Conservation (phyloP, 2,888 invertebrate genomes). For the Drosophila diplacantha region DNA sequence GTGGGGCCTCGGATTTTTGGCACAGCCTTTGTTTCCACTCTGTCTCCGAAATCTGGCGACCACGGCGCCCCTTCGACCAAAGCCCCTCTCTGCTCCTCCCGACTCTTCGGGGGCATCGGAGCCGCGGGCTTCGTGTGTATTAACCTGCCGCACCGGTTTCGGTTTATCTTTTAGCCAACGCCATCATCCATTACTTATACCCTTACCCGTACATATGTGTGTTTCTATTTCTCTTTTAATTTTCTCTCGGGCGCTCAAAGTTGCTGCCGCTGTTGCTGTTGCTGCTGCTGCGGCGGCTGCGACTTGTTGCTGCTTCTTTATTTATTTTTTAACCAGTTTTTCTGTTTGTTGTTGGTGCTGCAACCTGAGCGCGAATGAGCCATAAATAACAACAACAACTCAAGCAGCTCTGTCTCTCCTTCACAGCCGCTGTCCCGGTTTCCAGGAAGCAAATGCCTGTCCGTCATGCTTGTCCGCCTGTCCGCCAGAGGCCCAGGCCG, state of each 20-base stretch:
- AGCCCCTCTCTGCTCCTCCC: not conserved
- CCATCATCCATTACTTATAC: conserved; percentile 53
- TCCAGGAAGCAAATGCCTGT: conserved; percentile 68
- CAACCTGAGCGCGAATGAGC: conserved; percentile 70
- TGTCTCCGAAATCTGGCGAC: conserved; percentile 37
- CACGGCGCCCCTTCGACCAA: conserved; percentile 12
- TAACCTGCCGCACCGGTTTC: conserved; percentile 77
- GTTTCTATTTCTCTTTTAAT: conserved; percentile 72
- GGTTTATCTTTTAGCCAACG: conserved; percentile 73
- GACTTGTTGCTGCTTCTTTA: conserved; percentile 59
- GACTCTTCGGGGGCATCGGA: conserved; percentile 4
- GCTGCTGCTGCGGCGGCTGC: conserved; percentile 38
- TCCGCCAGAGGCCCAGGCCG: conserved; percentile 27
- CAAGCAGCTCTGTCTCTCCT: conserved; percentile 25
- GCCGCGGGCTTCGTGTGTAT: conserved; percentile 51
- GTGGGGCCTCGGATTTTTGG: conserved; percentile 32
- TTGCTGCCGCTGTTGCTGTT: conserved; percentile 34
- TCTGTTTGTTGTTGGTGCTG: conserved; percentile 51
- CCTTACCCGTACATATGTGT: conserved; percentile 51
- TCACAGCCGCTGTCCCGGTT: conserved; percentile 64
- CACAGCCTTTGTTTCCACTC: conserved; percentile 40
- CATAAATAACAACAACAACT: conserved; percentile 62
- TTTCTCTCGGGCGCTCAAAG: conserved; percentile 62
- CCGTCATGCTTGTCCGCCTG: conserved; percentile 29
- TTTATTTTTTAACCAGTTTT: conserved; percentile 65